Evolutionary conservation across 2,888 invertebrate species (phyloP), one percentile per base, ranked within the genome.

Genomic region (Perizoma flavofasciatum): DNA sequence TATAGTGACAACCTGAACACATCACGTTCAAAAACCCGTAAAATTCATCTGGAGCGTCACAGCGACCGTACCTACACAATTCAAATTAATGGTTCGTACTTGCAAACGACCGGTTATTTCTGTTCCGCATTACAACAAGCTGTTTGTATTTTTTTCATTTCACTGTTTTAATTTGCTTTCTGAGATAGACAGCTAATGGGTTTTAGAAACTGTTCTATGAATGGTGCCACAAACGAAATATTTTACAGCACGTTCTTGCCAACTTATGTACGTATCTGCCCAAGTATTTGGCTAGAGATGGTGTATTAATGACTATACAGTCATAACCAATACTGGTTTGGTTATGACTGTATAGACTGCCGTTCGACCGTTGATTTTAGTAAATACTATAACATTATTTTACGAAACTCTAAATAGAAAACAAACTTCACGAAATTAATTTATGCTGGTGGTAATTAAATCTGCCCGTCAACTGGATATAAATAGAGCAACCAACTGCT

Each of bases 81-180:
- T 75, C 69, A 78, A 79, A 79, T 82, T 81, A 84, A 83, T 85
- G 79, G 79, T 67, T 77, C 69, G 76, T 72, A 75, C 77, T 77
- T 75, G 78, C 76, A 74, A 77, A 78, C 75, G 72, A 59, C 66
- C 72, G 69, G 82, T 74, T 85, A 85, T 85, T 85, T 79, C 77
- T 75, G 77, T 77, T 73, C 67, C 66, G 70, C 76, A 79, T 82
- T 81, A 82, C 78, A 75, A 75, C 66, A 77, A 73, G 75, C 63
- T 66, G 72, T 79, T 79, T 75, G 74, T n/a, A n/a, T 77, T 79
- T 70, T 81, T 77, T 69, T 53, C 77, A 67, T 80, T 75, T 65
- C 56, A 55, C 55, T 64, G 62, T 63, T 62, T 63, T 56, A 59
- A 6, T 61, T 47, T 22, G 22, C 22, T 67, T 68, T 55, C 56